These are phyloP conservation scores for Promerops cafer DNA, from an alignment of 2,113 vertebrate genomes.

Conservation along the genomic window DNA sequence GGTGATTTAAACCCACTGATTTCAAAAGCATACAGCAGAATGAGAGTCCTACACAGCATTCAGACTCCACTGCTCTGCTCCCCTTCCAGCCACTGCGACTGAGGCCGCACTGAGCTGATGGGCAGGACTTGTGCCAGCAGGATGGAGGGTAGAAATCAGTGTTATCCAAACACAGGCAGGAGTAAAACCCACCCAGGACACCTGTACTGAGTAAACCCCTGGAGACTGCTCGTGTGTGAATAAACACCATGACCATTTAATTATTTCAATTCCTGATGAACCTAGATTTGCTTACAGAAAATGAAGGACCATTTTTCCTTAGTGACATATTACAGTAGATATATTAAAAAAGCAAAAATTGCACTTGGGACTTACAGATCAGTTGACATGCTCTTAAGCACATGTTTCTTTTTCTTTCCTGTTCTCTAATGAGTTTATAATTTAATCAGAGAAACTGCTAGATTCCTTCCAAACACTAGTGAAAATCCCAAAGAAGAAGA, in stretches of 20 bases:
- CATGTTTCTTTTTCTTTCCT: conserved; percentile 5
- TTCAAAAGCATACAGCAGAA: background rate
- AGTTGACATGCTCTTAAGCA: conserved; percentile 49
- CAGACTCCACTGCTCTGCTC: background rate
- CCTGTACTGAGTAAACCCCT: background rate
- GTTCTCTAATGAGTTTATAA: conserved; percentile 51
- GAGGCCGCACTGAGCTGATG: background rate
- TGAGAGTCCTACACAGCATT: background rate
- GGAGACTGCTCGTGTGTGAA: background rate
- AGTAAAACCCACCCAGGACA: background rate
- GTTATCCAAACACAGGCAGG: background rate
- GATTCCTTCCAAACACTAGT: background rate
- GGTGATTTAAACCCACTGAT: background rate
- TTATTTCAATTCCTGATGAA: background rate
- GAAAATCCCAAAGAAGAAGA: conserved; percentile 55
- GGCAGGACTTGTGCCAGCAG: background rate
- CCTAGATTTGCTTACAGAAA: conserved; percentile 20
- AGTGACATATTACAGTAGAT: background rate
- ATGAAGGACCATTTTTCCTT: conserved; percentile 27
- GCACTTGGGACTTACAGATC: conserved; percentile 42
- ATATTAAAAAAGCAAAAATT: conserved; percentile 1
- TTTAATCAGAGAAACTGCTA: conserved; percentile 59
- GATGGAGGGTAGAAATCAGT: background rate
- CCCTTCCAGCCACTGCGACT: background rate
- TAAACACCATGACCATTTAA: background rate